Base-by-base conservation (phyloP, 1,140 invertebrate species). In the Hyphantria cunea region DNA sequence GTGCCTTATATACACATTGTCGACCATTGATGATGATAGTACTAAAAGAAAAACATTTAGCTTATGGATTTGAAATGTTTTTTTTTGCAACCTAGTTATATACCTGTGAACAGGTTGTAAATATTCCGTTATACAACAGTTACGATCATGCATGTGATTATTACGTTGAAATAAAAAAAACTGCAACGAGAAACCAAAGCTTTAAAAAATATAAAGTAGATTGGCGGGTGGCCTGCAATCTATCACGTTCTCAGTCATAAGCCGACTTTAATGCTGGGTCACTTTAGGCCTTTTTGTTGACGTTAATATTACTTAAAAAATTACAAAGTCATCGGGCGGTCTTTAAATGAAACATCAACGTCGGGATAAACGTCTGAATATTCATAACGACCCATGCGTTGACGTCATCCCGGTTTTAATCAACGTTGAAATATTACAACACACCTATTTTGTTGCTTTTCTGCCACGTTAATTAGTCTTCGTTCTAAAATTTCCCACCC, bases 191-290 rank as follows among this genome's bases (percentile, higher is more conserved):
- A 81, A 80, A 76, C 73, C 66, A 61, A 52, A 77, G 77, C 73
- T 79, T 85, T 85, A 82, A 86, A 86, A 86, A 89, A 85, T 86
- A 86, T 84, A 84, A 84, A 81, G 76, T 78, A 72, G 71, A 61
- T 34, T 65, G 66, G 58, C 69, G 64, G 69, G 62, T 71, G 70
- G 71, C 50, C 70, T 74, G 83, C 76, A 84, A 89, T 89, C 82
- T 86, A 89, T 89, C 86, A 89, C 86, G 77, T 67, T 68, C 79
- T 76, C 71, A 85, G 79, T 84, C 80, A 85, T 89, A 86, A 89
- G 80, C 82, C 82, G 84, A 89, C 84, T 89, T 89, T 89, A 85
- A 89, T 89, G 84, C 82, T 85, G 76, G 86, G 84, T 89, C 84
- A 86, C 86, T 86, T 81, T 75, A 82, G 75, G 66, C 81, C 86